These are phyloP conservation scores for Crotalus horridus DNA, from an alignment of 2,113 vertebrate species.

Conservation along the genomic window DNA sequence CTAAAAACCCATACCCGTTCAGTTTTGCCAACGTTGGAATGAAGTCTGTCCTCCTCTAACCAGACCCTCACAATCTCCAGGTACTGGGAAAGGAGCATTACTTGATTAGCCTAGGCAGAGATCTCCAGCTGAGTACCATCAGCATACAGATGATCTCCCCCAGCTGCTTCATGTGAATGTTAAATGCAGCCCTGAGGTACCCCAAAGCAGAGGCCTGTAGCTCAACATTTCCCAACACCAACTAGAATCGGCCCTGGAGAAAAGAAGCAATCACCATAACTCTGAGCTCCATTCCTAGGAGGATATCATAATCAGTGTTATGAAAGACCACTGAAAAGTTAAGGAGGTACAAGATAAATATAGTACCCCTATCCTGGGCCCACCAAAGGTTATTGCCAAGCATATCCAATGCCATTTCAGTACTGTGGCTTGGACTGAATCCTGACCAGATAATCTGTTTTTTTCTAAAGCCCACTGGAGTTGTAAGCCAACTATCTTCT, in stretches of 20 bases:
- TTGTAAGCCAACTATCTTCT: not conserved
- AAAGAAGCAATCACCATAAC: not conserved
- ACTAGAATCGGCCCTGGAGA: not conserved
- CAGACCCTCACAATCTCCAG: not conserved
- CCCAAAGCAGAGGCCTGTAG: not conserved
- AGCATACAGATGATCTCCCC: not conserved
- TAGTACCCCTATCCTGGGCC: not conserved
- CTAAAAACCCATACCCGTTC: not conserved
- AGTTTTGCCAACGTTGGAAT: not conserved
- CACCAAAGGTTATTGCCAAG: not conserved
- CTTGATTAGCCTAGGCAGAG: not conserved
- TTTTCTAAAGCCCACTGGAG: not conserved
- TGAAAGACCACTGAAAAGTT: not conserved
- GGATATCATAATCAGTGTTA: not conserved
- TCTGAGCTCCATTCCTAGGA: not conserved
- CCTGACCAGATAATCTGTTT: not conserved
- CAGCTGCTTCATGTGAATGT: not conserved
- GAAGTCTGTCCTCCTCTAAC: not conserved
- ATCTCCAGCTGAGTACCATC: not conserved
- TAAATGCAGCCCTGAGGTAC: not conserved
- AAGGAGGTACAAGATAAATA: not conserved
- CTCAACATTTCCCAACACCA: not conserved
- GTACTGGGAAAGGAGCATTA: not conserved
- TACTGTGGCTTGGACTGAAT: not conserved
- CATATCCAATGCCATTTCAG: not conserved